Evolutionary conservation across 2,113 vertebrate genomes (phyloP).

Genomic region (Lophura nycthemera): DNA sequence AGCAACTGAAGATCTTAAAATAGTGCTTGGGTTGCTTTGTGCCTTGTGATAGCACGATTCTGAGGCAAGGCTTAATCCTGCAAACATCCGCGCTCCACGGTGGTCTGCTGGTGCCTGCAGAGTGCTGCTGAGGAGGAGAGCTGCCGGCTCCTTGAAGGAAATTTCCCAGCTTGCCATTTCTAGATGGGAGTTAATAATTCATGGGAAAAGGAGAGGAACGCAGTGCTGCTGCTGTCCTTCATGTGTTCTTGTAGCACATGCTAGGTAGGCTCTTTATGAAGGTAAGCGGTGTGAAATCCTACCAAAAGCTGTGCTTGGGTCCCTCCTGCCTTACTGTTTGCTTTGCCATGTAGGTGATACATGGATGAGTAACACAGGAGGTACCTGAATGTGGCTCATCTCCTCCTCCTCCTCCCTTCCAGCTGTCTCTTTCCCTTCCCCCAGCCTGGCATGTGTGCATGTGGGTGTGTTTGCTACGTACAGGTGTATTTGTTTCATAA

Average conservation of each 20-base stretch:
- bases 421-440: neutral
- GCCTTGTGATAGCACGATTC: neutral
- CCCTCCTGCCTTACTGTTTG: neutral
- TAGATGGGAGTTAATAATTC: constrained; percentile 54
- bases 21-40: neutral
- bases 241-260: neutral
- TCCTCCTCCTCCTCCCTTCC: neutral
- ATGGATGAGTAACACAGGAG: neutral
- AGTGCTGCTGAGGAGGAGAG: neutral
- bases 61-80: neutral
- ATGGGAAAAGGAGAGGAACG: constrained; percentile 25
- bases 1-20: neutral
- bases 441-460: constrained; percentile 13
- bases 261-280: neutral
- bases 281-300: constrained; percentile 41
- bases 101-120: neutral
- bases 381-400: neutral
- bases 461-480: constrained; percentile 34
- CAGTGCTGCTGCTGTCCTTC: neutral
- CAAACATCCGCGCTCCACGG: accelerated
- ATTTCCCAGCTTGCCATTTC: neutral
- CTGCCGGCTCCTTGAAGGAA: neutral
- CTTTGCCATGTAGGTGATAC: neutral
- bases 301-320: neutral
- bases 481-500: constrained; percentile 40